Evolutionary conservation across 2,113 vertebrate genomes (phyloP), one percentile per base, ranked within the genome.

Genomic region (Ptilonorhynchus violaceus): DNA sequence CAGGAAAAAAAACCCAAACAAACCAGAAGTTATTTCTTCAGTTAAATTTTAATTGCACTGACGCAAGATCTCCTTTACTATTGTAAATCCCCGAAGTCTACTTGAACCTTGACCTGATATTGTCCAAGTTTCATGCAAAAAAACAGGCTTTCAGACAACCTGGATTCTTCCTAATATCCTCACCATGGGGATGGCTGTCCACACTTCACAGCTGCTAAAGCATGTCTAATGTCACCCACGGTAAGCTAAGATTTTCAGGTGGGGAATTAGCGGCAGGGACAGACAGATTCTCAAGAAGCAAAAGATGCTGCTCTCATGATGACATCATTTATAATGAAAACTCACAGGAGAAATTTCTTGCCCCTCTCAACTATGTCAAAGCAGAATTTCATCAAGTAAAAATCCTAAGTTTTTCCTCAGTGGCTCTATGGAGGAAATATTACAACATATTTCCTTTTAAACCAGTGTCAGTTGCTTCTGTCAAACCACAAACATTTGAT

Each of bases 1-100:
- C 19, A 68, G 52, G 62, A 23, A 56, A 44, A 69, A 59, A 41
- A 15, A 1, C 3, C 8, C 27, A 84, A 90, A 35, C 31, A 55
- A 55, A 49, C 33, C 10, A 80, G 25, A 76, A 90, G 67, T 70
- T 47, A 86, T 60, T 75, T 78, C 62, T 91, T 75, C 49, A 49
- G 76, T 92, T 94, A 92, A 87, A 84, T 84, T 95, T 96, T 92
- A 88, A 60, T 91, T 73, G 35, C 15, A 60, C 13, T 78, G 66
- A 75, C 0, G 16, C 69, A 92, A 64, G 27, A 75, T 75, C n/a
- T 84, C 44, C 83, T 89, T 68, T 58, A 39, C 28, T 49, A 41
- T 0, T 39, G 58, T 72, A 97, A 93, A 89, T 7, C 42, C n/a
- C 49, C 1, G 0, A 84, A 74, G 58, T 50, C 62, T 31, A 39